These are phyloP conservation scores for Carpatolechia fugitivella DNA, from an alignment of 2,888 invertebrate species.

Conservation along the genomic window DNA sequence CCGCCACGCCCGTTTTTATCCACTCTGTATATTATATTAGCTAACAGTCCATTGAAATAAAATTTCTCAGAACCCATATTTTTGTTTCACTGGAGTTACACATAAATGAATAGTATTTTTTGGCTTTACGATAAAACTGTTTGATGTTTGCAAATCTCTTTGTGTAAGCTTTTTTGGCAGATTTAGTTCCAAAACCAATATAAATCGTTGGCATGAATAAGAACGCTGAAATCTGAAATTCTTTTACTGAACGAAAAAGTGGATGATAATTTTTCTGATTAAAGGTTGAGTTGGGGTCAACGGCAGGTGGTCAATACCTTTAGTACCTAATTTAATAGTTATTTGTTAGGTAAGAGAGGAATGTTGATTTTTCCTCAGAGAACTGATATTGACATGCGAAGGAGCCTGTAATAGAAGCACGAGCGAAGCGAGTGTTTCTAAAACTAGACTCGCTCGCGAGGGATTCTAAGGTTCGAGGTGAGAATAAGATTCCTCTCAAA, in stretches of 20 bases:
- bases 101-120: constrained; percentile 1
- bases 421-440: no score
- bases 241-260: background rate
- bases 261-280: background rate
- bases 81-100: background rate
- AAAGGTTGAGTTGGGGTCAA: background rate
- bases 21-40: background rate
- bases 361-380: no score
- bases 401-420: no score
- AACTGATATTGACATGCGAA: no score
- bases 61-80: background rate
- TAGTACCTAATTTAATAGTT: no score
- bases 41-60: background rate
- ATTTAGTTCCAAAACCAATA: constrained; percentile 3
- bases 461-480: no score
- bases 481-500: no score
- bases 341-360: no score
- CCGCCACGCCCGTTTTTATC: no score
- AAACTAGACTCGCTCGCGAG: no score
- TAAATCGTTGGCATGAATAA: constrained; percentile 1
- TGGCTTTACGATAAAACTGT: background rate
- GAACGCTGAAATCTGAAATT: background rate
- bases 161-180: constrained; percentile 3
- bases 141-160: background rate
- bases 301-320: no score